A percentile compares a stretch with the other conserved stretches of the same genome.
These are phyloP conservation scores for Sebastolobus altivelis DNA, from an alignment of 2,797 vertebrate species.

Conservation along the genomic window DNA sequence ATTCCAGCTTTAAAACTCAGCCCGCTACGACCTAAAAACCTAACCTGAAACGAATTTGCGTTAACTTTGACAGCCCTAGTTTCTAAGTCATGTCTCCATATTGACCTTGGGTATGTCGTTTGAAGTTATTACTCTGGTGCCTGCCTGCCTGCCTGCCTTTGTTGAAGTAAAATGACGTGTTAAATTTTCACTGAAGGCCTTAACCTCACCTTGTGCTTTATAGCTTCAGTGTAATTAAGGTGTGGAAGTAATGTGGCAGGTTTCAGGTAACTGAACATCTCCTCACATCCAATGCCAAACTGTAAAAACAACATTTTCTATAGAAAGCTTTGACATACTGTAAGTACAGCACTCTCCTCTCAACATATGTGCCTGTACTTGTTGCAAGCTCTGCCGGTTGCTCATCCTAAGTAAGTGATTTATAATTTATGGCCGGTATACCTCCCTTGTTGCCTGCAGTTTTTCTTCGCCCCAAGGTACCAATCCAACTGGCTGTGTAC, in stretches of 20 bases:
- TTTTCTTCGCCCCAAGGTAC: constrained; percentile 54
- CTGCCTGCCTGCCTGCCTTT: background rate
- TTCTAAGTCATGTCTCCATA: background rate
- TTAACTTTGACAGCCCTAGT: background rate
- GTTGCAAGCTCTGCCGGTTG: constrained; percentile 49
- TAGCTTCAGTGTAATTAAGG: constrained; percentile 21
- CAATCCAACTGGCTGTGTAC: constrained; percentile 22
- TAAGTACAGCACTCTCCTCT: constrained; percentile 1
- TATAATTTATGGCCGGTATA: constrained; percentile 35
- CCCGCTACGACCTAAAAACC: too few relatives aligned
- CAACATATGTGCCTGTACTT: constrained; percentile 41
- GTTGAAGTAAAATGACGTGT: background rate
- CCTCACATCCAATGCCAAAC: constrained; percentile 1
- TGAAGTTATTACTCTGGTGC: background rate
- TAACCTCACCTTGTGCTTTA: constrained; percentile 15
- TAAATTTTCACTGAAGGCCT: background rate
- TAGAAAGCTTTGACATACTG: constrained; percentile 1
- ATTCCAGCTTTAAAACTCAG: too few relatives aligned
- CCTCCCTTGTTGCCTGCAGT: constrained; percentile 29
- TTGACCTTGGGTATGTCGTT: background rate
- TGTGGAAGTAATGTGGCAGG: constrained; percentile 30
- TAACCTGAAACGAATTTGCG: too few relatives aligned
- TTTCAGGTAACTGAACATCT: constrained; percentile 7
- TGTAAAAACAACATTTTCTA: background rate
- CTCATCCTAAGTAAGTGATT: constrained; percentile 49